Conservation (phyloP, 2,888 invertebrate genomes). For the Cecidostiba fungosa region DNA sequence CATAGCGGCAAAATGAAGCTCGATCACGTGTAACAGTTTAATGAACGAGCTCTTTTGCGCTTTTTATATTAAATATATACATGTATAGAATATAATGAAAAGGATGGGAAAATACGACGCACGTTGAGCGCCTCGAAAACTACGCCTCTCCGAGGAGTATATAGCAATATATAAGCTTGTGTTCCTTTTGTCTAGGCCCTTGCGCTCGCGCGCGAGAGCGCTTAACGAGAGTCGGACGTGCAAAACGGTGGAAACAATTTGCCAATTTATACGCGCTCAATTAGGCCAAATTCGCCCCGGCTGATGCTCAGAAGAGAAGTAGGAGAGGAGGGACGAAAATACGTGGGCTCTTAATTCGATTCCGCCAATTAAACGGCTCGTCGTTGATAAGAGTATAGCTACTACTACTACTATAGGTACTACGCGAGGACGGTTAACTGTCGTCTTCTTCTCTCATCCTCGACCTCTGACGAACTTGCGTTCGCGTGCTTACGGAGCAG, state of each 20-base stretch:
- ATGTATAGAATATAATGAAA: too few relatives aligned
- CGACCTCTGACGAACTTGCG: conserved; percentile 45
- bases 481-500: background rate
- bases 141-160: background rate
- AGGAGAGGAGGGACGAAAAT: conserved; percentile 69
- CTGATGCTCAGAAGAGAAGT: background rate
- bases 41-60: background rate
- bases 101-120: too few relatives aligned
- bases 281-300: conserved; percentile 73
- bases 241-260: conserved; percentile 77
- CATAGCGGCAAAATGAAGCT: background rate
- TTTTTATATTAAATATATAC: too few relatives aligned
- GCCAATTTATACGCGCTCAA: conserved; percentile 76
- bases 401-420: too few relatives aligned
- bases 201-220: conserved; percentile 6
- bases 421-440: conserved; percentile 39
- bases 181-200: conserved; percentile 41
- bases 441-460: background rate
- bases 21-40: conserved; percentile 2
- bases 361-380: conserved; percentile 73
- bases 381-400: conserved; percentile 26
- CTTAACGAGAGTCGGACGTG: conserved; percentile 73
- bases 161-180: background rate
- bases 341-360: conserved; percentile 74
- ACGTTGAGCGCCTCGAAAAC: background rate